Evolutionary conservation across 2,888 invertebrate species (phyloP).

Genomic region (Lithophane ornitopus): DNA sequence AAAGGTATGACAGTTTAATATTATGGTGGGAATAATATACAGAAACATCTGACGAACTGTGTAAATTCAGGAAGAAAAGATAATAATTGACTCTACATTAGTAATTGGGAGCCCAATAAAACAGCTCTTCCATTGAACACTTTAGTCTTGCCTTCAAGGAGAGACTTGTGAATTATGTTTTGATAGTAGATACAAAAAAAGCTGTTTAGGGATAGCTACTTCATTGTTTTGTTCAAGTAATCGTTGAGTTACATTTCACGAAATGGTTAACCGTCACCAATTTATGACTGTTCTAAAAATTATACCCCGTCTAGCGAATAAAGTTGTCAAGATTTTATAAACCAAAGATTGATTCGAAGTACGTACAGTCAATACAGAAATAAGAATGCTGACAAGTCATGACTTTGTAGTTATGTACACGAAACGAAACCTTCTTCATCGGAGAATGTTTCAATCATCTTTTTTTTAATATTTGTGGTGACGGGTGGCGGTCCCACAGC

Average conservation of each 20-base stretch:
- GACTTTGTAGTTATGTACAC: slow-evolving; percentile 10
- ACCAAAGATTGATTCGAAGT: neutral
- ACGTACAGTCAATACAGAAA: slow-evolving; percentile 15
- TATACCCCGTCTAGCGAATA: neutral
- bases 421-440: neutral
- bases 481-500: slow-evolving; percentile 5
- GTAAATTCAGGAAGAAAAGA: neutral
- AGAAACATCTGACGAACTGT: neutral
- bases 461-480: slow-evolving; percentile 41
- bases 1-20: neutral
- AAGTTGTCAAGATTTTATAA: slow-evolving; percentile 12
- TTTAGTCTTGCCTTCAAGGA: neutral
- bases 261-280: neutral
- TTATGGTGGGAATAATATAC: neutral
- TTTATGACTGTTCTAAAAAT: neutral
- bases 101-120: neutral
- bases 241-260: neutral
- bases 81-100: neutral
- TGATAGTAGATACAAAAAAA: neutral
- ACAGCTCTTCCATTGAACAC: neutral
- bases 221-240: neutral
- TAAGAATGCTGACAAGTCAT: slow-evolving; percentile 39
- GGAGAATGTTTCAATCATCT: slow-evolving; percentile 21
- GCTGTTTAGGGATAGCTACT: neutral
- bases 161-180: neutral